Evolutionary conservation across 2,797 vertebrate species (phyloP).

Genomic region (Streptopelia turtur): DNA sequence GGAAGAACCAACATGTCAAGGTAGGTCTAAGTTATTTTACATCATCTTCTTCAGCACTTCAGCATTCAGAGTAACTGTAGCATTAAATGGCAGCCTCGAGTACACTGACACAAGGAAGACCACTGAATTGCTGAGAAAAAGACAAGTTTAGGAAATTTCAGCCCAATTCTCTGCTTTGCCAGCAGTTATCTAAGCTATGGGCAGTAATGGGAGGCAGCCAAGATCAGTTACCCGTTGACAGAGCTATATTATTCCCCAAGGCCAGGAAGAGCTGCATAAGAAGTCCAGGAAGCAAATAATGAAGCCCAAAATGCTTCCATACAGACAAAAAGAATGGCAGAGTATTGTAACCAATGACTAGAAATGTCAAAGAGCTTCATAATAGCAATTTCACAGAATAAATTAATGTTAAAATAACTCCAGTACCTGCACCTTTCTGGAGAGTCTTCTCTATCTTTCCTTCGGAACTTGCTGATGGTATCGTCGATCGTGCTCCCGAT

Average conservation of each 20-base stretch:
- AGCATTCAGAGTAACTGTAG: not conserved
- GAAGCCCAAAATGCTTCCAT: not conserved
- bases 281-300: not conserved
- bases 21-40: not conserved
- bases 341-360: not conserved
- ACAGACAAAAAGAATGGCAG: not conserved
- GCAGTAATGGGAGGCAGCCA: not conserved
- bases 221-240: not conserved
- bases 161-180: conserved; percentile 17
- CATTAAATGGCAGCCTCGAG: not conserved
- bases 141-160: not conserved
- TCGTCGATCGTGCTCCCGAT: conserved; percentile 98
- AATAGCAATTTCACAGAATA: not conserved
- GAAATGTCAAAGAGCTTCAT: not conserved
- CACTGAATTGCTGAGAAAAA: not conserved
- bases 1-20: not conserved
- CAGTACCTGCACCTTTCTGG: conserved; percentile 94
- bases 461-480: conserved; percentile 95
- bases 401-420: not conserved
- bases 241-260: not conserved
- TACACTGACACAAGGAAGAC: not conserved
- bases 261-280: not conserved
- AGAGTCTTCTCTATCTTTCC: conserved; percentile 95
- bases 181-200: not conserved
- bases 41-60: not conserved